A percentile compares a stretch with the other conserved stretches of the same genome.
Conservation (phyloP, 2,797 vertebrate species). For the Triplophysa bombifrons region DNA sequence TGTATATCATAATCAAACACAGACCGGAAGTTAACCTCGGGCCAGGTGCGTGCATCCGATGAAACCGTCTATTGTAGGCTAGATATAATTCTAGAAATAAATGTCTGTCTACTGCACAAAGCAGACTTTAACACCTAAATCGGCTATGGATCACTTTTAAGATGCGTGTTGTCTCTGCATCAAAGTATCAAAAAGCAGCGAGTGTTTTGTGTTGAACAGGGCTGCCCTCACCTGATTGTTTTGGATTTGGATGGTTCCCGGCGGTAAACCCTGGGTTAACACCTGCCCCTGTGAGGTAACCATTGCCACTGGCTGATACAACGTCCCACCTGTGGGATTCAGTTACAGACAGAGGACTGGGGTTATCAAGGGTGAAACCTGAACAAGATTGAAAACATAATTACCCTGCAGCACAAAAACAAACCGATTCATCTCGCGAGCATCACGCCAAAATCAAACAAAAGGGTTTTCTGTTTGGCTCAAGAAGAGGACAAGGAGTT, state of each 20-base stretch:
- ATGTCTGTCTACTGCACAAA: no score
- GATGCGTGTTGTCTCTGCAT: not conserved
- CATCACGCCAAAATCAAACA: conserved; percentile 24
- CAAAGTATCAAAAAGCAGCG: not conserved
- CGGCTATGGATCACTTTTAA: not conserved
- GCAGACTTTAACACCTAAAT: not conserved
- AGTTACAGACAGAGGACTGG: conserved; percentile 63
- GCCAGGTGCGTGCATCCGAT: no score
- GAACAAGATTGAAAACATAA: conserved; percentile 17
- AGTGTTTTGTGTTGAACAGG: not conserved
- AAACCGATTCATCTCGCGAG: conserved; percentile 19
- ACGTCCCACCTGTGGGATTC: conserved; percentile 87
- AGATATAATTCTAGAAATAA: no score
- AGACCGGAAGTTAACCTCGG: no score
- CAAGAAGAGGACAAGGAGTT: conserved; percentile 25
- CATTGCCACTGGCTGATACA: conserved; percentile 99
- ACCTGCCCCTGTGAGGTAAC: conserved; percentile 99
- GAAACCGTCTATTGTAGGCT: no score
- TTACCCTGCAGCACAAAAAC: conserved; percentile 27
- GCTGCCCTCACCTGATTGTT: conserved; percentile 88
- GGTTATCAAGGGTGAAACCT: conserved; percentile 28
- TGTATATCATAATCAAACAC: no score
- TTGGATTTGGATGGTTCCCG: conserved; percentile 96
- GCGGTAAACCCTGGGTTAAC: conserved; percentile 91
- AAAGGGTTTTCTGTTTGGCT: conserved; percentile 1